Base-by-base conservation (phyloP, 1,140 invertebrate species). In the Saccostrea echinata region DNA sequence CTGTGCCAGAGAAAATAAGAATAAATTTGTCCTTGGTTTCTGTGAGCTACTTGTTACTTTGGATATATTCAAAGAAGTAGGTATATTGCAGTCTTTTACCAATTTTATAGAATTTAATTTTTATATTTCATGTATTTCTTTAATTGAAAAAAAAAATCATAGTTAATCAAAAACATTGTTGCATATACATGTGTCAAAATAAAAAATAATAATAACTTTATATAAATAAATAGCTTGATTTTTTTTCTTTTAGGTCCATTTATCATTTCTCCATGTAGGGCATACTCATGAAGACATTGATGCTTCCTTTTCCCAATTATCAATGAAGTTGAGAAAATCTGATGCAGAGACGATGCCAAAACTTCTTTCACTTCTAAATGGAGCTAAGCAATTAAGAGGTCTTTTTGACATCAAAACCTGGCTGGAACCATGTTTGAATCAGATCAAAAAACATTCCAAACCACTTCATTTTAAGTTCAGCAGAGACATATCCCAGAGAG, bases 261-360 rank as follows among this genome's bases (percentile, higher is more conserved):
- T 90, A 30, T 87, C 88, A 11, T 90, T 90, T 80, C 82, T 90
- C 16, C 64, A 61, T 71, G 88, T 89, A 35, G 90, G 90, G 0
- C 90, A 90, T 71, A 90, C 90, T 1, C 88, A 90, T 71, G 88
- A 90, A 71, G 88, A 90, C 53, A 88, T 90, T 53, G 90, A 90
- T 86, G 88, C 86, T 1, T 43, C 12, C 6, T 90, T 90, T 61
- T 89, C 86, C 24, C 61, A 64, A 33, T 86, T 90, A 33, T 52
- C 88, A 30, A 85, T 81, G 21, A 85, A 84, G 55, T 27, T 90
- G 13, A 84, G 86, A 61, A 88, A 76, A 33, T 80, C 68, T 12
- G 88, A 89, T 84, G 88, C 86, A 61, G 86, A 86, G 82, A 89
- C 88, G 35, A 1, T 89, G 18, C 4, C 18, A 43, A 18, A 53